Percentiles rank a stretch among this genome's conserved stretches.
Evolutionary conservation across 1,140 invertebrate species (phyloP).

Genomic region (Drosophila sechellia): DNA sequence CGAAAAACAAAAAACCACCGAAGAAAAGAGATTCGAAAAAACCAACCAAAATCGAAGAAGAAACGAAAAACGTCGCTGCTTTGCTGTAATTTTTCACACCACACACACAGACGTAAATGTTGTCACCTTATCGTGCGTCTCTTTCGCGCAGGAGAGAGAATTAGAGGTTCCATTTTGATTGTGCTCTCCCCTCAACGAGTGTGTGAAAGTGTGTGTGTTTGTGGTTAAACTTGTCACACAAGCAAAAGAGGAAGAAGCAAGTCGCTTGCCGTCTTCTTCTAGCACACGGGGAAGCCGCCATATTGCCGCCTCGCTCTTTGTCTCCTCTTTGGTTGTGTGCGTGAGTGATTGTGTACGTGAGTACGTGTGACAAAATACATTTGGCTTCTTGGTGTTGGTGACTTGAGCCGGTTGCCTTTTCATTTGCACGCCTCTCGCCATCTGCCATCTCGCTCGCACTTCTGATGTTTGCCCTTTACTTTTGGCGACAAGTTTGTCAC

Average conservation of each 20-base stretch:
- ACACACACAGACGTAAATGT: constrained; percentile 27
- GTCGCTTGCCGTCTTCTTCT: constrained; percentile 77
- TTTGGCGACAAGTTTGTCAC: constrained; percentile 80
- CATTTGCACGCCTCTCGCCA: constrained; percentile 69
- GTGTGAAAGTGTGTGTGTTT: constrained; percentile 67
- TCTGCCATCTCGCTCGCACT: constrained; percentile 63
- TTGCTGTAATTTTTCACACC: constrained; percentile 81
- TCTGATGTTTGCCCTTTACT: constrained; percentile 65
- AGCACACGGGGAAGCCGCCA: constrained; percentile 53
- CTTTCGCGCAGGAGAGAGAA: constrained; percentile 31
- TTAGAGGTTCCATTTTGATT: constrained; percentile 72
- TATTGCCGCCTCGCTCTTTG: constrained; percentile 67
- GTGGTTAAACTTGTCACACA: constrained; percentile 84
- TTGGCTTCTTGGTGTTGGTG: constrained; percentile 65
- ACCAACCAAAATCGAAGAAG: constrained; percentile 31
- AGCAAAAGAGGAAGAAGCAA: constrained; percentile 68
- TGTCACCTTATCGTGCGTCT: constrained; percentile 38
- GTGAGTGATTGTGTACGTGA: constrained; percentile 3
- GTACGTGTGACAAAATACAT: constrained; percentile 82
- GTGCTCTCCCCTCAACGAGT: constrained; percentile 47
- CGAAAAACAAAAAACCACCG: constrained; percentile 39
- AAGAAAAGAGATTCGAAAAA: constrained; percentile 32
- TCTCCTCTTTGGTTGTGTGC: constrained; percentile 37
- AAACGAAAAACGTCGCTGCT: constrained; percentile 55
- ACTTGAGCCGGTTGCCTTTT: constrained; percentile 75